phyloP scores from a whole-genome alignment of 2,113 vertebrate genomes.

The Terrapene triunguis region DNA sequence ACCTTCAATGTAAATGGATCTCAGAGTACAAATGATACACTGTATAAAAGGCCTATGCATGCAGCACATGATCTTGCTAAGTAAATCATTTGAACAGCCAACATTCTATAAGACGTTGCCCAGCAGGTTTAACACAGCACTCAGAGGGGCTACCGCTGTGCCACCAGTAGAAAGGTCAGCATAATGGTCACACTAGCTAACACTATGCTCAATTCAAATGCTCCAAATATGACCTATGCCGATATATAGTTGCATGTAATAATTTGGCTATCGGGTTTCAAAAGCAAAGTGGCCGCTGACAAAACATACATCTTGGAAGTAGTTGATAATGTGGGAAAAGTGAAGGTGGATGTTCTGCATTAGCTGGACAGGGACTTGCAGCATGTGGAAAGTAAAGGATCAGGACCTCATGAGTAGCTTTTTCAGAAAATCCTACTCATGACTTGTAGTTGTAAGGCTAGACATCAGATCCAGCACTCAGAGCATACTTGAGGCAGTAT shows the following conservation, averaged over 20 bases:
- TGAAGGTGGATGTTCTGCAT: constrained; percentile 12
- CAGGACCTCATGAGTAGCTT: neutral
- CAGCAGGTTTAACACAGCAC: neutral
- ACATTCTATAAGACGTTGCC: constrained; percentile 34
- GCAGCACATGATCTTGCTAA: neutral
- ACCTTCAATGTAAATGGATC: neutral
- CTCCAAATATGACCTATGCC: constrained; percentile 47
- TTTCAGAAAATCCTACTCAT: neutral
- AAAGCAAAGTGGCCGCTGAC: constrained; percentile 44
- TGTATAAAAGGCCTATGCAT: neutral
- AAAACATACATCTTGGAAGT: constrained; percentile 44
- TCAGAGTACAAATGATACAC: neutral
- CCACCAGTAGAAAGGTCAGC: neutral
- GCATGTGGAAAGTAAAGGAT: neutral
- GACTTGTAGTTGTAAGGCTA: neutral
- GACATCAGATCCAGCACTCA: neutral
- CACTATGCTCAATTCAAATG: neutral
- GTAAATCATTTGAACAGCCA: neutral
- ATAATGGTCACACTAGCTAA: constrained; percentile 22
- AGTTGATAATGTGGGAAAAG: constrained; percentile 58
- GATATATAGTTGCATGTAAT: constrained; percentile 52
- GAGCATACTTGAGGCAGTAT: neutral
- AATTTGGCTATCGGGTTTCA: constrained; percentile 58
- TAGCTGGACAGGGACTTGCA: neutral
- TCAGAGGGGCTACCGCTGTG: neutral